Evolutionary conservation across 2,888 invertebrate genomes (phyloP), one percentile per base, ranked within the genome.

Genomic region (Dromius quadrimaculatus): DNA sequence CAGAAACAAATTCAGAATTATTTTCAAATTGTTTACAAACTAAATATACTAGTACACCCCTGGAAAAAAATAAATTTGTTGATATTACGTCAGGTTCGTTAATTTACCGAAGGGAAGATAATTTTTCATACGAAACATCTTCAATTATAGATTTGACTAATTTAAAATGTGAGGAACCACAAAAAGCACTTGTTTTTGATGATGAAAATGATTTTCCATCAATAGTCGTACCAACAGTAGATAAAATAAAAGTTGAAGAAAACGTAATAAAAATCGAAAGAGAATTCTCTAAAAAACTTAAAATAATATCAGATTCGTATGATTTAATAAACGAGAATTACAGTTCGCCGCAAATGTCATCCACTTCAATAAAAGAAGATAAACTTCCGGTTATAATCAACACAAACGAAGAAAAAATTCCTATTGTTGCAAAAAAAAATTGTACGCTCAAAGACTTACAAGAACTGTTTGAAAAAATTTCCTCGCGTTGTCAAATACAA

Each of bases 31-130:
- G 41, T n/a, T 50, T 20, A 9, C 9, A 65, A 1, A 13, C 50
- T 2, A 65, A 65, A 65, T 66, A 20, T 13, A 66, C 66, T 1
- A 57, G 54, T 22, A 66, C 66, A 0, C 65, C 65, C 13, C 32
- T 65, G 11, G 47, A 65, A 20, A 50, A 65, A 13, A 47, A 57
- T 8, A 3, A 28, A 5, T 28, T 28, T 8, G 4, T 1, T 4
- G 47, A 50, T 34, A 28, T 22, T 20, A 13, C 32, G n/a, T 1
- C 65, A 65, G 65, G 65, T 65, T 65, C 65, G 47, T 65, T 65
- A 36, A 38, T 20, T 5, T 47, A 20, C 8, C 34, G 65, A 22
- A 20, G 34, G 13, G 65, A 65, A 50, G 36, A 13, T 2, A 11
- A 28, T 23, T 54, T 23, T 13, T 28, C 28, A 23, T 54, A 54